A percentile compares a stretch with the other conserved stretches of the same genome.
Conservation (phyloP, 2,797 vertebrate species). For the Trachurus trachurus region DNA sequence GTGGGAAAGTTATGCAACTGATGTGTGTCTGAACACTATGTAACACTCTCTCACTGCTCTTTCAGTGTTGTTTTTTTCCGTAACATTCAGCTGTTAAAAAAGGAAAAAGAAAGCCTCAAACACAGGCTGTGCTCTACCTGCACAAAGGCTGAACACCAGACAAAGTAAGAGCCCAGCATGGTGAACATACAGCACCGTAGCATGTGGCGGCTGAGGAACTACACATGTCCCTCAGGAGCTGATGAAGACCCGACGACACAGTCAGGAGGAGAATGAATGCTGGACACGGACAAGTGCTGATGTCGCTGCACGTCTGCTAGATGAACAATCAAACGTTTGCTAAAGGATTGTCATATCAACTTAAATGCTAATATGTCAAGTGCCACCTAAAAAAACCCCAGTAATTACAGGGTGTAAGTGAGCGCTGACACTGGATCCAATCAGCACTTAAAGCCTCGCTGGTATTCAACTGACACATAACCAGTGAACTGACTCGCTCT, state of each 20-base stretch:
- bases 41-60: not conserved
- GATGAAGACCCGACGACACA: not conserved
- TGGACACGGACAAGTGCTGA: slow-evolving; percentile 8
- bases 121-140: not conserved
- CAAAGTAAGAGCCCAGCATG: not conserved
- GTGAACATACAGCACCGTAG: not conserved
- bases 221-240: slow-evolving; percentile 17
- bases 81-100: slow-evolving; percentile 12
- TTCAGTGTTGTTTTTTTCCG: slow-evolving; percentile 8
- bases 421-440: not conserved
- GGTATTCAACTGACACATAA: not conserved
- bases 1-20: too few species aligned
- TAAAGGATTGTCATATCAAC: not conserved
- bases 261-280: not conserved
- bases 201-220: not conserved
- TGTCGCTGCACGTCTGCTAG: too few species aligned
- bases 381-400: not conserved
- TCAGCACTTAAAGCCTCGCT: not conserved
- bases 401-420: not conserved
- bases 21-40: too few species aligned
- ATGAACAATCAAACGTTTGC: not conserved
- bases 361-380: not conserved
- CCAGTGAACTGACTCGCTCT: not conserved
- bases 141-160: not conserved
- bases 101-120: slow-evolving; percentile 8